Evolutionary conservation across 2,113 vertebrate genomes (phyloP).

Genomic region (Phylloscopus trochilus): DNA sequence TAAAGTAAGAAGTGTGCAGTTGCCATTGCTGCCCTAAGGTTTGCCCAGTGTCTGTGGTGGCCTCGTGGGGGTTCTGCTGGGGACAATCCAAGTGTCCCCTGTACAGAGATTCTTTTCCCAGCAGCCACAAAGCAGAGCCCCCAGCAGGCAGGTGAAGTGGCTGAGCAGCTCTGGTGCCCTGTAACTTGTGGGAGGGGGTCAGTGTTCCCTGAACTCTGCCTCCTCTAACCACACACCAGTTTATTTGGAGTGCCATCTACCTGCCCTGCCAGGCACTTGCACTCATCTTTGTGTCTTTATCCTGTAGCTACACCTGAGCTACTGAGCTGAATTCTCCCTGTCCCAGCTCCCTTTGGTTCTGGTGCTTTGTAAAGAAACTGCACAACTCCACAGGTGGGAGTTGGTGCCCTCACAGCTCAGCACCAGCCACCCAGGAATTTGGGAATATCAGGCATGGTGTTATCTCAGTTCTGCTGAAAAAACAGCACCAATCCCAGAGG

Average conservation of each 20-base stretch:
- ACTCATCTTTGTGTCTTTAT: not conserved
- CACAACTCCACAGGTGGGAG: not conserved
- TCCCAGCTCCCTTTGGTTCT: not conserved
- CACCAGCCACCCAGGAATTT: not conserved
- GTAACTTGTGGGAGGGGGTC: not conserved
- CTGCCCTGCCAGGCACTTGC: constrained; percentile 45
- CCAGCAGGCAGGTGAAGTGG: not conserved
- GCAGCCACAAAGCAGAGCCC: not conserved
- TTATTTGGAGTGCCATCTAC: constrained; percentile 63
- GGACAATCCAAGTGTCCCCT: not conserved
- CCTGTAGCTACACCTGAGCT: not conserved
- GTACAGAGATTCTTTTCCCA: not conserved
- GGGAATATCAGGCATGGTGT: not conserved
- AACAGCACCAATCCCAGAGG: not conserved
- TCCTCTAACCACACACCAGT: not conserved
- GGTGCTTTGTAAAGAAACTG: not conserved
- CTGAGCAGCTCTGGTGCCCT: not conserved
- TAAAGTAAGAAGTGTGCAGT: not conserved
- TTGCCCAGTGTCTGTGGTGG: not conserved
- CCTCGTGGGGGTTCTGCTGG: accelerated
- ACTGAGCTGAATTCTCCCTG: not conserved
- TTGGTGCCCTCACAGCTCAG: not conserved
- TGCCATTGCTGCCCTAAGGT: not conserved
- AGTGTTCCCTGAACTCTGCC: not conserved
- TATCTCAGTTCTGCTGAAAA: not conserved